phyloP scores from a whole-genome alignment of 2,113 vertebrate species.

The Chaetorhynchus papuensis region DNA sequence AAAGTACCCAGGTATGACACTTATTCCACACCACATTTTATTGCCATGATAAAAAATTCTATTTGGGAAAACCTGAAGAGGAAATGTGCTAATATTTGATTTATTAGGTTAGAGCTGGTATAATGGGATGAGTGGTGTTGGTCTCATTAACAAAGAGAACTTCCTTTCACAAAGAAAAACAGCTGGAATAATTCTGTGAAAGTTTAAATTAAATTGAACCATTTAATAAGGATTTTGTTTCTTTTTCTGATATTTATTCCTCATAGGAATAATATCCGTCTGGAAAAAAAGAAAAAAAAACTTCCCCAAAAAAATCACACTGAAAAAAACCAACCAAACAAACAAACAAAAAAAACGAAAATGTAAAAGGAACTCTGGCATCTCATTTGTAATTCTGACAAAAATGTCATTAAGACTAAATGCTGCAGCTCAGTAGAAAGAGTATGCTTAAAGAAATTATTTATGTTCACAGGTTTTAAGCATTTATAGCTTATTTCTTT shows the following conservation, averaged over 20 bases:
- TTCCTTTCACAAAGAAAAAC: slow-evolving; percentile 8
- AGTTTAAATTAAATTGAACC: slow-evolving; percentile 24
- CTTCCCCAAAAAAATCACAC: accelerated
- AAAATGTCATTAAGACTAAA: slow-evolving; percentile 24
- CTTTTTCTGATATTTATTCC: background rate
- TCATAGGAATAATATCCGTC: background rate
- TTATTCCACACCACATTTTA: background rate
- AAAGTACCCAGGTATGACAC: background rate
- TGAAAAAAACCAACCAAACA: background rate
- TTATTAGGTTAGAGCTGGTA: slow-evolving; percentile 35
- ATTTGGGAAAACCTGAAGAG: slow-evolving; percentile 17
- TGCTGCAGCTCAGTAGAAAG: background rate
- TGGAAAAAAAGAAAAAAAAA: background rate
- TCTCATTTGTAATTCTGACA: background rate
- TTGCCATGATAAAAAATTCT: background rate
- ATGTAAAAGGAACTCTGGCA: background rate
- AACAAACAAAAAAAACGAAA: too few species aligned
- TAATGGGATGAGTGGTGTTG: slow-evolving; percentile 18
- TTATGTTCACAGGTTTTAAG: background rate
- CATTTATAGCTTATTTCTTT: slow-evolving; percentile 34
- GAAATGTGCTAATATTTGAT: slow-evolving; percentile 44
- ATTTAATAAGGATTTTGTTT: slow-evolving; percentile 8
- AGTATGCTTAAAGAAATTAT: background rate
- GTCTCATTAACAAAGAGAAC: slow-evolving; percentile 37
- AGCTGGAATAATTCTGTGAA: slow-evolving; percentile 38